Conservation (phyloP, 2,888 invertebrate species). For the Craniophora ligustri region DNA sequence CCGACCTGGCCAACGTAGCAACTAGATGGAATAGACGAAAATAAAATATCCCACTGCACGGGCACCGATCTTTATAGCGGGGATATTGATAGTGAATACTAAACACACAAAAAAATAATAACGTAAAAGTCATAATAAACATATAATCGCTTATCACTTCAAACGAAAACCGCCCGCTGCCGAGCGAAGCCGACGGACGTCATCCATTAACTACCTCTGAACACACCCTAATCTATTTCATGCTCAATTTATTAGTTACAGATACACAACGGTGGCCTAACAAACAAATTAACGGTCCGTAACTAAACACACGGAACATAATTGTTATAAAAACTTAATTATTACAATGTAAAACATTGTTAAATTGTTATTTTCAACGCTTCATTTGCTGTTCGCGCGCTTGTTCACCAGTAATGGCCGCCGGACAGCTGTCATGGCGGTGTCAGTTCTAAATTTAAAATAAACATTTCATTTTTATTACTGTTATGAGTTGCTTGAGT, state of each 20-base stretch:
- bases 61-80: too few species aligned
- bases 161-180: slow-evolving; percentile 15
- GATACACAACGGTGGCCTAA: slow-evolving; percentile 55
- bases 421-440: slow-evolving; percentile 82
- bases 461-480: slow-evolving; percentile 76
- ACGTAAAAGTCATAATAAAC: too few species aligned
- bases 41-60: too few species aligned
- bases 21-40: too few species aligned
- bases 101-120: too few species aligned
- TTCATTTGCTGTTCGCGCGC: slow-evolving; percentile 79
- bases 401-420: slow-evolving; percentile 73
- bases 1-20: too few species aligned
- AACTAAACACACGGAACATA: slow-evolving; percentile 73
- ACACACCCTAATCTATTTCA: slow-evolving; percentile 59
- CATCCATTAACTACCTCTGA: slow-evolving; percentile 43
- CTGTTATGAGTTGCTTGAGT: slow-evolving; percentile 69
- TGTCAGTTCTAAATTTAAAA: slow-evolving; percentile 85
- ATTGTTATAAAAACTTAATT: slow-evolving; percentile 67
- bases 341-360: slow-evolving; percentile 71
- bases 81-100: too few species aligned
- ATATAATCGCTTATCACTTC: too few species aligned
- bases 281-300: slow-evolving; percentile 76
- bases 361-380: slow-evolving; percentile 81
- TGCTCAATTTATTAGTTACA: slow-evolving; percentile 60
- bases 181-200: too few species aligned